Conservation (phyloP, 2,797 vertebrate species). For the Loriculus beryllinus region DNA sequence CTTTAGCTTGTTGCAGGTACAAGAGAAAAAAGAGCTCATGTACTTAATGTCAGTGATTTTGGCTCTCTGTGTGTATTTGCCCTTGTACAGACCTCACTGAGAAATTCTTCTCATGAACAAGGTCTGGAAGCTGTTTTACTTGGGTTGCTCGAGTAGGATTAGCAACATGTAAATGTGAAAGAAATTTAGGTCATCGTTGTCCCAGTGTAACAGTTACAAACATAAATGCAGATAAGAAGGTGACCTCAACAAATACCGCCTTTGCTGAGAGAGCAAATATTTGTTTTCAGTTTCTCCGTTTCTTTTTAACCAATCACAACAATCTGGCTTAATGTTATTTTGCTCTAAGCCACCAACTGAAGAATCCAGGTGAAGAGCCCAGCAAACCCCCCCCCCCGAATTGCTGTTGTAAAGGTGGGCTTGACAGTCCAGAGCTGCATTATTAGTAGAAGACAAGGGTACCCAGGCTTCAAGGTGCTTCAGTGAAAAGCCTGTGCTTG, state of each 20-base stretch:
- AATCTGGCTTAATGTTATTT: neutral
- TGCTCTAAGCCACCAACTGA: neutral
- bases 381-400: neutral
- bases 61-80: neutral
- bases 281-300: neutral
- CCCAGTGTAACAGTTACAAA: neutral
- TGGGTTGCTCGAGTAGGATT: neutral
- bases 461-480: neutral
- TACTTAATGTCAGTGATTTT: neutral
- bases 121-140: neutral
- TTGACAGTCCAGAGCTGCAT: neutral
- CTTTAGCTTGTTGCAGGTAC: neutral
- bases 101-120: neutral
- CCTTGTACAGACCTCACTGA: neutral
- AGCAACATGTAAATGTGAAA: neutral
- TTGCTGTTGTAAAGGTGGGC: neutral
- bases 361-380: neutral
- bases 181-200: neutral
- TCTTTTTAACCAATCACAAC: neutral
- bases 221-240: neutral
- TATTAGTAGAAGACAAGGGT: neutral
- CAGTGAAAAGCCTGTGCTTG: neutral
- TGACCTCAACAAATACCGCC: neutral
- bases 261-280: neutral
- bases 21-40: neutral